Evolutionary conservation across 2,797 vertebrate species (phyloP).

Genomic region (Chrosomus eos): DNA sequence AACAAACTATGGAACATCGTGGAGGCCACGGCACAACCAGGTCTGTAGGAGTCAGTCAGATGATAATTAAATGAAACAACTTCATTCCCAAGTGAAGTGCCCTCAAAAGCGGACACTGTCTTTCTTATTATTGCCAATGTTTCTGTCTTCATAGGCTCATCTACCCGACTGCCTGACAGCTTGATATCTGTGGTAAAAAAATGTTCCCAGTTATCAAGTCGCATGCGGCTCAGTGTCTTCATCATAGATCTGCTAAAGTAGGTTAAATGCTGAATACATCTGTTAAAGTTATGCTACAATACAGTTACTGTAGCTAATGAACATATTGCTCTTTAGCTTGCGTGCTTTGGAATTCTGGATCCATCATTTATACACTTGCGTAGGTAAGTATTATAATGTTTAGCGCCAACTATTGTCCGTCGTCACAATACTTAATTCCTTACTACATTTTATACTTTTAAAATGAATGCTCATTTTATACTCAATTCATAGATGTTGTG

Average conservation of each 20-base stretch:
- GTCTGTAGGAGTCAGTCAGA: constrained; percentile 67
- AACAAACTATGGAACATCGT: constrained; percentile 91
- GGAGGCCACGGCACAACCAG: constrained; percentile 87
- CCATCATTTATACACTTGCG: constrained; percentile 88
- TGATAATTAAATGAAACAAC: not conserved
- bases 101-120: not conserved
- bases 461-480: not conserved
- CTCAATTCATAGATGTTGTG: constrained; percentile 79
- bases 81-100: not conserved
- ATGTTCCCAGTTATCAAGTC: constrained; percentile 84
- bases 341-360: constrained; percentile 95
- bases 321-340: constrained; percentile 77
- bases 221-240: constrained; percentile 92
- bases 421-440: not conserved
- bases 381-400: constrained; percentile 76
- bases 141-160: constrained; percentile 80
- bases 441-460: constrained; percentile 5
- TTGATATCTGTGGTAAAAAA: constrained; percentile 87
- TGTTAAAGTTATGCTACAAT: not conserved
- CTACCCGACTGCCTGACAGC: constrained; percentile 85
- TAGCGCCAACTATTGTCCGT: not conserved
- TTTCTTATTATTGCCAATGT: not conserved
- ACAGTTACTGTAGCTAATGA: constrained; percentile 10
- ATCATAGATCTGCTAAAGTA: constrained; percentile 95
- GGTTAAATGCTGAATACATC: constrained; percentile 60